These are phyloP conservation scores for Desmophyllum pertusum DNA, from an alignment of 92 coral and sea anemone species.

Conservation along the genomic window DNA sequence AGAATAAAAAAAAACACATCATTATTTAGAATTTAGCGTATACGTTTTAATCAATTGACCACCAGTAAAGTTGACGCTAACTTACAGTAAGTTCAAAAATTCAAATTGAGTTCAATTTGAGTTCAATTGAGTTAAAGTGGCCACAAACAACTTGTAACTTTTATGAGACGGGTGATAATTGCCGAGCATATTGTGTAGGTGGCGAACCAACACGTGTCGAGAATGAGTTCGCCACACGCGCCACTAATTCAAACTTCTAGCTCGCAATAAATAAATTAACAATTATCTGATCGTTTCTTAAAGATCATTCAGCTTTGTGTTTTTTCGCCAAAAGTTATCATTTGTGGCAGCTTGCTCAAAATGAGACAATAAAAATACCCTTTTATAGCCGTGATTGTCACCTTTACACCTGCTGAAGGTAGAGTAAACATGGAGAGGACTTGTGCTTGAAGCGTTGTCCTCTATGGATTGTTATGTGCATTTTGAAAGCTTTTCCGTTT, in stretches of 20 bases:
- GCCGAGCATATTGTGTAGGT: slow-evolving; percentile 15
- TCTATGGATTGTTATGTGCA: background rate
- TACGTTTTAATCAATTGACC: background rate
- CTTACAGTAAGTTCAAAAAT: background rate
- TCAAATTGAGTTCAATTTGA: too few species aligned
- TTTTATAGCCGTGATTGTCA: background rate
- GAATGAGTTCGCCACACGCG: slow-evolving; percentile 2
- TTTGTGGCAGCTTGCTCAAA: slow-evolving; percentile 16
- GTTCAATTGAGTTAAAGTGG: background rate
- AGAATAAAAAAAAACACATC: background rate
- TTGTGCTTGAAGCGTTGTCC: background rate
- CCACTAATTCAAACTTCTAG: background rate
- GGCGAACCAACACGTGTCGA: slow-evolving; percentile 35
- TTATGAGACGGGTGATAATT: background rate
- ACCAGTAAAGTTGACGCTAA: background rate
- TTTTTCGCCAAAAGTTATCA: slow-evolving; percentile 6
- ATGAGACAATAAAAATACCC: slow-evolving; percentile 7
- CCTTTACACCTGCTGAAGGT: slow-evolving; percentile 7
- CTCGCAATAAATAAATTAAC: slow-evolving; percentile 27
- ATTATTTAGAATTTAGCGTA: background rate
- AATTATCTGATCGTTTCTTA: slow-evolving; percentile 16
- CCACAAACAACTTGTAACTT: slow-evolving; percentile 14
- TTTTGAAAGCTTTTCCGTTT: background rate
- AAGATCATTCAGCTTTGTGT: background rate
- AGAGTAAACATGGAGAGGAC: background rate